Conservation (phyloP, 2,888 invertebrate species). For the Anoplius nigerrimus region DNA sequence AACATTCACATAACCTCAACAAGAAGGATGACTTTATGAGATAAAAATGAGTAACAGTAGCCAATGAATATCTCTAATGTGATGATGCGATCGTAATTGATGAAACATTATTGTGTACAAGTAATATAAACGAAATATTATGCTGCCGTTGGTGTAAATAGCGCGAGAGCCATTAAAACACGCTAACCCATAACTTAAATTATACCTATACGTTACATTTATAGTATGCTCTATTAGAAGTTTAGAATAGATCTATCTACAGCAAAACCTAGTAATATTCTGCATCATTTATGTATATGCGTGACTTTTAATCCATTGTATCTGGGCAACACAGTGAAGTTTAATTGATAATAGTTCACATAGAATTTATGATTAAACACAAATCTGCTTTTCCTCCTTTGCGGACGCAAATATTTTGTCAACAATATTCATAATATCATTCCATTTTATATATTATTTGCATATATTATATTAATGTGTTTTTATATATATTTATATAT, state of each 20-base stretch:
- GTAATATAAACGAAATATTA: conserved; percentile 45
- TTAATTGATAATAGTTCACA: conserved; percentile 57
- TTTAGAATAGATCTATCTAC: conserved; percentile 60
- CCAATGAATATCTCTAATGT: conserved; percentile 41
- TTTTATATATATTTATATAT: conserved; percentile 49
- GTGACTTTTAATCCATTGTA: conserved; percentile 44
- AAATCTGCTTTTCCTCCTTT: conserved; percentile 54
- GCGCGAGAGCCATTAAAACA: conserved; percentile 47
- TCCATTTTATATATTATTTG: conserved; percentile 57
- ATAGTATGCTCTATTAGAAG: conserved; percentile 52
- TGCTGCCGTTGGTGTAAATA: conserved; percentile 53
- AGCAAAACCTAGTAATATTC: conserved; percentile 49
- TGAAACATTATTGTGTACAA: conserved; percentile 35
- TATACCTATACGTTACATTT: conserved; percentile 52
- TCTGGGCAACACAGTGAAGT: conserved; percentile 58
- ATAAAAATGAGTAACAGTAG: conserved; percentile 21
- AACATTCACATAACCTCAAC: conserved; percentile 20
- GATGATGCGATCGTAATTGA: conserved; percentile 46
- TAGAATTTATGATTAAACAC: conserved; percentile 63
- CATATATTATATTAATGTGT: conserved; percentile 50
- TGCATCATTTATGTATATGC: conserved; percentile 46
- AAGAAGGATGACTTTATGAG: conserved; percentile 22
- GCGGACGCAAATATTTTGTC: conserved; percentile 68
- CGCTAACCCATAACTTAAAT: conserved; percentile 56
- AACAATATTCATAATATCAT: conserved; percentile 73